Conservation (phyloP, 2,797 vertebrate species). For the Aplochiton taeniatus region DNA sequence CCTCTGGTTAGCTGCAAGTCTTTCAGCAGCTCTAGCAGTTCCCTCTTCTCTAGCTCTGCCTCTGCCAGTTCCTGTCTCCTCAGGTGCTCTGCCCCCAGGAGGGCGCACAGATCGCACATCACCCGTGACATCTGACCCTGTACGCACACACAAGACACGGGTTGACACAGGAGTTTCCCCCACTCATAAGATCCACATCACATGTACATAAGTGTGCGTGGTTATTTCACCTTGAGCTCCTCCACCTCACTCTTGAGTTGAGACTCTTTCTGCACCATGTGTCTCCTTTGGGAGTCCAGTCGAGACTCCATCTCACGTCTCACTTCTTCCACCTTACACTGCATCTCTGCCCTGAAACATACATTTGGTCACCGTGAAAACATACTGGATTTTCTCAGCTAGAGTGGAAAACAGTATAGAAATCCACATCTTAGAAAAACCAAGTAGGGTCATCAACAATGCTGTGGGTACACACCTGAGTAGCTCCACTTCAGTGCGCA, state of each 20-base stretch:
- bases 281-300: conserved; percentile 88
- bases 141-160: conserved; percentile 7
- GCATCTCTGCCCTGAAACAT: conserved; percentile 81
- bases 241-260: conserved; percentile 86
- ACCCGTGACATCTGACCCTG: conserved; percentile 86
- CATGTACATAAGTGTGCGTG: not conserved
- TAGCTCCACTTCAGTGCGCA: conserved; percentile 83
- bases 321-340: conserved; percentile 86
- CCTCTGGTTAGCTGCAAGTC: conserved; percentile 65
- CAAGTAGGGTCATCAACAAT: too few species aligned
- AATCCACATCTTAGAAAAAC: too few species aligned
- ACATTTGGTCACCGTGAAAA: not conserved
- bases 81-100: conserved; percentile 82
- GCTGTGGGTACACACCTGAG: conserved; percentile 72
- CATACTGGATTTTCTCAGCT: too few species aligned
- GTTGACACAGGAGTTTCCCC: too few species aligned
- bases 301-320: conserved; percentile 90
- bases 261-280: conserved; percentile 92
- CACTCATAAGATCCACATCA: too few species aligned
- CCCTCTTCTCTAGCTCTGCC: conserved; percentile 83
- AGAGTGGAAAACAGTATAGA: too few species aligned
- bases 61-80: conserved; percentile 86
- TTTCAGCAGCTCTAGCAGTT: conserved; percentile 83
- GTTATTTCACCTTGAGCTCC: conserved; percentile 83
- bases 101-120: conserved; percentile 81